Evolutionary conservation across 2,113 vertebrate genomes (phyloP), one percentile per base, ranked within the genome.

Genomic region (Coturnix japonica): DNA sequence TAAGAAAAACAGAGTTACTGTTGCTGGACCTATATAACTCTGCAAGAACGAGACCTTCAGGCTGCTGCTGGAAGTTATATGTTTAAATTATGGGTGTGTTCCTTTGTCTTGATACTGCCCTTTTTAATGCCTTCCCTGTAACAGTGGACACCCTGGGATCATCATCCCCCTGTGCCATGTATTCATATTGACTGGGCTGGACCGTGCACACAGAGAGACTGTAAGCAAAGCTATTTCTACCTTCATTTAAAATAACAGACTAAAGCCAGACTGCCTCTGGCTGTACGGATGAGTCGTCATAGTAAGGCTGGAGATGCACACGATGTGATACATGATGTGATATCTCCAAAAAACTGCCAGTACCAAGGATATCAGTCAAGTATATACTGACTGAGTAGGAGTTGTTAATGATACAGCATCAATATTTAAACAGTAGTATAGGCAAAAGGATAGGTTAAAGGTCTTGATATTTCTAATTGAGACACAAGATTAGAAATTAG

Each of bases 311-410:
- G 49, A 30, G 54, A 21, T 23, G 11, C 0, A 0, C 31, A 61
- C 49, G 51, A 11, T 56, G 65, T 18, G 25, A n/a, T 47, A 26
- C 3, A 1, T 65, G 33, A 7, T n/a, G 51, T 3, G 3, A 2
- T 81, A 4, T 7, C 56, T 74, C 26, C 0, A 54, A 59, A 54
- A 22, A 53, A 47, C 46, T 0, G 0, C 5, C 6, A 2, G 3
- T 51, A 56, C 23, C 4, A 20, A 56, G 43, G 8, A 71, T 70
- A 9, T 66, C 47, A 83, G 84, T 31, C 31, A 16, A 75, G 7
- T 17, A 4, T 33, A 16, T 81, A 73, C 60, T 46, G 54, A 66
- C 46, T 53, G 63, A 69, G 56, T 3, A 59, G 49, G 37, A 43
- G 28, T 11, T 54, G 28, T 49, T 82, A 71, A 23, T 31, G 33